Percentiles rank a stretch among this genome's conserved stretches.
These are phyloP conservation scores for Cheirogaleus major DNA, from an alignment of 2,797 vertebrate genomes.

Conservation along the genomic window DNA sequence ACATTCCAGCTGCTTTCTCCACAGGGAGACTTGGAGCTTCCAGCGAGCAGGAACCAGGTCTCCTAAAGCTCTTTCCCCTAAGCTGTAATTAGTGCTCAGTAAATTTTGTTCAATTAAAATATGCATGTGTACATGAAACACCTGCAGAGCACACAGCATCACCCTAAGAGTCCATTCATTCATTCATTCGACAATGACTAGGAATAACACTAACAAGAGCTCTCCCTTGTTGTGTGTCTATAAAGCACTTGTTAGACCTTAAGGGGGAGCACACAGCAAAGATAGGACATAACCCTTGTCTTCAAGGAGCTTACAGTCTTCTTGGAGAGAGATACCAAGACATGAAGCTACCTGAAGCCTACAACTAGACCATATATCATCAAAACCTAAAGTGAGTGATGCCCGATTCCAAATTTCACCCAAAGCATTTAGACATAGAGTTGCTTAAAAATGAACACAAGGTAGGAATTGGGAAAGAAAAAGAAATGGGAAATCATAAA, in stretches of 20 bases:
- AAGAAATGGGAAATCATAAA: not conserved
- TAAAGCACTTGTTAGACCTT: not conserved
- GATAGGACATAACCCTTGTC: not conserved
- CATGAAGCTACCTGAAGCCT: not conserved
- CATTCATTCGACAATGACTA: not conserved
- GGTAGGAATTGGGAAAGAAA: not conserved
- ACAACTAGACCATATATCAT: not conserved
- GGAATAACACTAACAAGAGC: not conserved
- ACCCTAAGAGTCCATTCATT: not conserved
- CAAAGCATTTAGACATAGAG: not conserved
- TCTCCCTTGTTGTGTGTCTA: not conserved
- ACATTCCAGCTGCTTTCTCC: not conserved
- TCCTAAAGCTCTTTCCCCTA: not conserved
- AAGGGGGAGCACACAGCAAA: not conserved
- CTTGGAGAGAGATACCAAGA: not conserved
- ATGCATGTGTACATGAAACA: not conserved
- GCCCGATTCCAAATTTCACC: not conserved
- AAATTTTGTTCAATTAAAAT: slow-evolving; percentile 33
- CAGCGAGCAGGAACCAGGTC: not conserved
- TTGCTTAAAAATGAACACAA: not conserved
- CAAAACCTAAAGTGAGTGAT: not conserved
- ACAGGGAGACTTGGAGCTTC: not conserved
- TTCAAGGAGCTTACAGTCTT: not conserved
- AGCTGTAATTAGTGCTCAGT: not conserved
- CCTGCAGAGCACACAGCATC: not conserved